Base-by-base conservation (phyloP, 1,140 invertebrate genomes). In the Heliothis subflexa region DNA sequence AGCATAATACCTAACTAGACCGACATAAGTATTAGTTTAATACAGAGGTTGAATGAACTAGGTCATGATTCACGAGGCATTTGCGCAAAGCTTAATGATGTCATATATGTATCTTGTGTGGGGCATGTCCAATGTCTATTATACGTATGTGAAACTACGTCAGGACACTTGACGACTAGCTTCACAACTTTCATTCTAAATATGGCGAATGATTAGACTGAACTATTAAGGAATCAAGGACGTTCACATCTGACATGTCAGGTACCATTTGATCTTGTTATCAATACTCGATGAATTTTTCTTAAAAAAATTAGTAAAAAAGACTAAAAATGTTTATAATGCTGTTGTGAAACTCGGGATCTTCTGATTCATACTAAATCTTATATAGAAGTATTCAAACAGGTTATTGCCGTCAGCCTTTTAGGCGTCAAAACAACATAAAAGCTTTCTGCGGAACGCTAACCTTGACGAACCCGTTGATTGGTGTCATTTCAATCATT, bases 401-500 rank as follows among this genome's bases (percentile, higher is more conserved):
- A 61, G 45, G 71, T 73, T 72, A 52, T 73, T 59, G 62, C 11
- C 28, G 54, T 12, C 16, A 73, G 71, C 40, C 71, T 59, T 45
- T 59, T 45, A 14, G 71, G 71, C 55, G 54, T 73, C 71, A 57
- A 73, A 73, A 73, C 54, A 73, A 59, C 45, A 71, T 33, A 55
- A 54, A 40, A 71, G n/a, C 50, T 54, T 54, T 40, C 62, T n/a
- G 45, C 45, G 10, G 21, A 28, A 71, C 13, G 50, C 21, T 45
- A 57, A 75, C 73, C 73, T 75, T 75, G 73, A 61, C 57, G 49
- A 75, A 75, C 57, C 12, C 33, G 73, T 52, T 54, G 73, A 62
- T 64, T 75, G 49, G 59, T 75, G 73, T 62, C 18, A 74, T 74
- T 70, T 59, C 40, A 47, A 75, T 75, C 62, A 75, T 75, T 54